These are phyloP conservation scores for Beaufortia kweichowensis DNA, from an alignment of 2,113 vertebrate genomes.

Conservation along the genomic window DNA sequence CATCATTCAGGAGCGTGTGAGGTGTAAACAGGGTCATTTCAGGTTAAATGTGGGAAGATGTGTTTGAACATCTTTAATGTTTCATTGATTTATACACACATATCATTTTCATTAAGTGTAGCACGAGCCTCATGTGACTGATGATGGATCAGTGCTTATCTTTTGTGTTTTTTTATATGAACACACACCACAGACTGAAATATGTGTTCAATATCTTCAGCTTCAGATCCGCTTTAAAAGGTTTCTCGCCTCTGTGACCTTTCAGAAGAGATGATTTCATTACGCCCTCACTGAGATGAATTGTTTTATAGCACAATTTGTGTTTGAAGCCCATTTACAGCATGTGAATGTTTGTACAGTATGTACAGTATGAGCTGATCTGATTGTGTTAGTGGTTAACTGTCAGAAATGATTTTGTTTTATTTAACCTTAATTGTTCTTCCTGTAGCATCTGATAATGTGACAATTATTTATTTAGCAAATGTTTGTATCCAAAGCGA, in stretches of 20 bases:
- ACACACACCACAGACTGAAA: conserved; percentile 29
- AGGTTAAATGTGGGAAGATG: conserved; percentile 46
- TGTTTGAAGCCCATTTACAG: conserved; percentile 42
- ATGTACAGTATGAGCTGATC: too few species aligned
- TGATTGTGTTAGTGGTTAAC: too few species aligned
- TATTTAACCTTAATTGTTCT: too few species aligned
- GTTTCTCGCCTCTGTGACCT: conserved; percentile 56
- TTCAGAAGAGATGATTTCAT: conserved; percentile 57
- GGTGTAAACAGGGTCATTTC: conserved; percentile 21
- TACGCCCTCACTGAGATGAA: conserved; percentile 51
- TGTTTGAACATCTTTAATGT: conserved; percentile 55
- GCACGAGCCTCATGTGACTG: not conserved
- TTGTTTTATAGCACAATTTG: conserved; percentile 48
- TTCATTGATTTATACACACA: conserved; percentile 57
- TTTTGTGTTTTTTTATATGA: conserved; percentile 53
- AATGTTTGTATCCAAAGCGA: too few species aligned
- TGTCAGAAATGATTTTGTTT: too few species aligned
- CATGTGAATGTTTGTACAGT: not conserved
- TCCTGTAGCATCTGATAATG: too few species aligned
- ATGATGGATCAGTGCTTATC: conserved; percentile 48
- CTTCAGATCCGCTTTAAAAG: conserved; percentile 50
- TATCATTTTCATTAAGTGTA: conserved; percentile 64
- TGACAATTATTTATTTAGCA: too few species aligned
- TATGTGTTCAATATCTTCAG: conserved; percentile 47
- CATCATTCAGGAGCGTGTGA: not conserved